Evolutionary conservation across 2,113 vertebrate species (phyloP).

Genomic region (Chloroceryle aenea): DNA sequence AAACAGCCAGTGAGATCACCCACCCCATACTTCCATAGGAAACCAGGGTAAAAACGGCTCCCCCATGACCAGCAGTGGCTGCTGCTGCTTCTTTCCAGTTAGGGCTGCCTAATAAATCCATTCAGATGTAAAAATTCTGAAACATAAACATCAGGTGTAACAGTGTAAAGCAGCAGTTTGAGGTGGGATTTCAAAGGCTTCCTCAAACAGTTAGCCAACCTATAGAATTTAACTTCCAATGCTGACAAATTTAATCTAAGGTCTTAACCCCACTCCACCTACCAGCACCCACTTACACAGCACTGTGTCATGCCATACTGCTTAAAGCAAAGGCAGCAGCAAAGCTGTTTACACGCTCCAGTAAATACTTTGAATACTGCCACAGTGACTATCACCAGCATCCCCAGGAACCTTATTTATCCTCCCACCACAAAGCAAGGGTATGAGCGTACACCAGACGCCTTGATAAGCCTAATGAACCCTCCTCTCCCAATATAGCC

Average conservation of each 20-base stretch:
- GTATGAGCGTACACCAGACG: not conserved
- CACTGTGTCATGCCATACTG: fast-evolving
- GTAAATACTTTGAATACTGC: not conserved
- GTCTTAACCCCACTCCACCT: not conserved
- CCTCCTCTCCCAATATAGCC: not conserved
- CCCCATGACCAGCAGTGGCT: not conserved
- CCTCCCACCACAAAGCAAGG: not conserved
- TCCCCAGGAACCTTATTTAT: not conserved
- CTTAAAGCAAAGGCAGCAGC: not conserved
- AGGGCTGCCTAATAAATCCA: not conserved
- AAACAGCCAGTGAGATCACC: constrained; percentile 31
- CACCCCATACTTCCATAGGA: not conserved
- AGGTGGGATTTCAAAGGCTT: not conserved
- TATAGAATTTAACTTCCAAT: not conserved
- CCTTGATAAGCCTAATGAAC: not conserved
- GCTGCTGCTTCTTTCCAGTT: not conserved
- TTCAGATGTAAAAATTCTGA: not conserved
- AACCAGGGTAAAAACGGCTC: not conserved
- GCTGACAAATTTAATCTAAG: not conserved
- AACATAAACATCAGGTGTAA: not conserved
- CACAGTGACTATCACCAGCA: not conserved
- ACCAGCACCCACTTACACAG: not conserved
- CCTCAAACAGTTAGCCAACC: not conserved
- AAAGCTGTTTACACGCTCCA: not conserved
- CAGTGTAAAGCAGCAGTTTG: not conserved